Percentiles rank a stretch among this genome's conserved stretches.
Conservation (phyloP, 2,888 invertebrate species). For the Pandemis cinnamomeana region DNA sequence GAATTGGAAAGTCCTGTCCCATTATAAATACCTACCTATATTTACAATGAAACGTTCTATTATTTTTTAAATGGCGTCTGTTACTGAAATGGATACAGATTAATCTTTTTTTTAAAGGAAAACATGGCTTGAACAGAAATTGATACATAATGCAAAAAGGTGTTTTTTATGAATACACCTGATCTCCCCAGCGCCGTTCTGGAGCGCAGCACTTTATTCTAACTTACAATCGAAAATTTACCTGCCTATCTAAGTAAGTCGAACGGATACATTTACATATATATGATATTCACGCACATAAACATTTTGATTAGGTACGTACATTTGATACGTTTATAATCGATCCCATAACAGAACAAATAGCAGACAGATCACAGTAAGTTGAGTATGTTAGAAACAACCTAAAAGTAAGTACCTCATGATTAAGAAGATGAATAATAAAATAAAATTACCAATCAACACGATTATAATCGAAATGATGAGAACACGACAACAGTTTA, state of each 20-base stretch:
- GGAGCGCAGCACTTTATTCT: neutral
- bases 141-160: conserved; percentile 5
- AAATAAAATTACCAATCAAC: too few species aligned
- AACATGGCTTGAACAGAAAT: conserved; percentile 8
- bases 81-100: neutral
- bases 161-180: conserved; percentile 13
- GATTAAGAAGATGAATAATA: too few species aligned
- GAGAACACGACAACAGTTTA: too few species aligned
- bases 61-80: neutral
- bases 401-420: too few species aligned
- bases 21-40: neutral
- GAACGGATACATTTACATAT: too few species aligned
- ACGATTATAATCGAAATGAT: too few species aligned
- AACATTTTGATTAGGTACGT: too few species aligned
- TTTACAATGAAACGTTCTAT: neutral
- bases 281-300: too few species aligned
- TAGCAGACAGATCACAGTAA: too few species aligned
- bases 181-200: neutral
- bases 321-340: too few species aligned
- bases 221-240: neutral
- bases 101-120: conserved; percentile 9
- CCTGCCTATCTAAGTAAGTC: neutral
- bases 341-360: too few species aligned
- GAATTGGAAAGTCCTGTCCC: neutral
- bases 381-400: too few species aligned